phyloP scores from a whole-genome alignment of 2,113 vertebrate species.

The Campylorhamphus procurvoides region DNA sequence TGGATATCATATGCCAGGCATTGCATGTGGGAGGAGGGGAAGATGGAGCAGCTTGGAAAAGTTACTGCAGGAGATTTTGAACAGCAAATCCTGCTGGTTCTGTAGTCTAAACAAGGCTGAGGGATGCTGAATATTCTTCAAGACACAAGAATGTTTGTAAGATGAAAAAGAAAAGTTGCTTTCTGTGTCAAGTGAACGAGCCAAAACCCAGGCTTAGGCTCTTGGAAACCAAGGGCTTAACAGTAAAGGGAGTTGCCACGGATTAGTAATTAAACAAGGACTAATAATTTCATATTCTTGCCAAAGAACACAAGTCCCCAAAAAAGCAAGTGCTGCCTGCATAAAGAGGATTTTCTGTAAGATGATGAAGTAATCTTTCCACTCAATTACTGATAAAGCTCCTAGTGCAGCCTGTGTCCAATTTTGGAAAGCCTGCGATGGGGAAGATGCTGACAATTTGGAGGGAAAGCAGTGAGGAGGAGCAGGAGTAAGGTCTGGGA shows the following conservation, averaged over 20 bases:
- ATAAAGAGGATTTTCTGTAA: background rate
- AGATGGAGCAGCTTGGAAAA: background rate
- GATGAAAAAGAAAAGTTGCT: background rate
- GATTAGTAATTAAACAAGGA: constrained; percentile 19
- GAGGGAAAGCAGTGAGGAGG: background rate
- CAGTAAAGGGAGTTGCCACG: background rate
- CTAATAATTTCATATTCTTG: background rate
- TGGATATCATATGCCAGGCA: background rate
- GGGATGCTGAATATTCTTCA: background rate
- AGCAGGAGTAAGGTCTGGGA: background rate
- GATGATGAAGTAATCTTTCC: background rate
- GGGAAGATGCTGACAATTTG: background rate
- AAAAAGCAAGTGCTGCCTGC: background rate
- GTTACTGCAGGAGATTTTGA: background rate
- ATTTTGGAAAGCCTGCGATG: background rate
- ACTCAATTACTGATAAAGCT: background rate
- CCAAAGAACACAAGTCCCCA: background rate
- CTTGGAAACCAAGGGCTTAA: background rate
- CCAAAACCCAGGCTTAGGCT: background rate
- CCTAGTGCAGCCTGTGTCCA: background rate
- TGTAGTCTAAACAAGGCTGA: background rate
- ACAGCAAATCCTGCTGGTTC: background rate
- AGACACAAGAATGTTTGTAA: background rate
- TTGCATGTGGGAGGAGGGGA: background rate
- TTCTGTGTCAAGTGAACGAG: background rate